These are phyloP conservation scores for Argyrosomus japonicus DNA, from an alignment of 2,113 vertebrate species.

Conservation along the genomic window DNA sequence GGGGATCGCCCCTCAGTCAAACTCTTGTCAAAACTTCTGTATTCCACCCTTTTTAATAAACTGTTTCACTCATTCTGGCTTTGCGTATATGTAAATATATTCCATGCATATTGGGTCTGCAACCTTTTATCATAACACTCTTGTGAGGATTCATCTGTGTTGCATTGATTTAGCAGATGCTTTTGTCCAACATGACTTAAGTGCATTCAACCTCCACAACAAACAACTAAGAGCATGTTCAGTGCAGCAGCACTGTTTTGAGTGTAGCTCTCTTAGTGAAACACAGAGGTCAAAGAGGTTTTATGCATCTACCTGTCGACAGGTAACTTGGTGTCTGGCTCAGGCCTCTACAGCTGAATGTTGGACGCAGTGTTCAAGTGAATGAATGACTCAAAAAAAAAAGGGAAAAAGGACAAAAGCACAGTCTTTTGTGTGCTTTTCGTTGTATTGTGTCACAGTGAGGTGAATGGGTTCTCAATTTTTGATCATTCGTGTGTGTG, in stretches of 20 bases:
- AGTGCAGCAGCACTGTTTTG: not conserved
- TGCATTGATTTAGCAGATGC: conserved; percentile 1
- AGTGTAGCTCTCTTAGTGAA: not conserved
- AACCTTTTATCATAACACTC: no score
- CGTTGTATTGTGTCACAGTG: not conserved
- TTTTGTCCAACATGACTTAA: conserved; percentile 9
- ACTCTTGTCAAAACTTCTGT: no score
- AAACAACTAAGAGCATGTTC: not conserved
- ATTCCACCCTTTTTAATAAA: no score
- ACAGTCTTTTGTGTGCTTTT: not conserved
- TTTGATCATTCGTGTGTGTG: not conserved
- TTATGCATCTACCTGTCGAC: not conserved
- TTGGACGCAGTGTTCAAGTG: not conserved
- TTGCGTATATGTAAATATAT: no score
- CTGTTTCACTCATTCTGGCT: no score
- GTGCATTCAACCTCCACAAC: conserved; percentile 11
- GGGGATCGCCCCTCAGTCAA: no score
- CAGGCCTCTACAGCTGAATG: not conserved
- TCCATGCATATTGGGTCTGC: no score
- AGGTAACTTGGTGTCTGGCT: not conserved
- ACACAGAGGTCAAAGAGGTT: not conserved
- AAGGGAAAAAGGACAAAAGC: conserved; percentile 4
- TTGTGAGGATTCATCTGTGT: not conserved
- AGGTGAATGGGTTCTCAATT: conserved; percentile 9
- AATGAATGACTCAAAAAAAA: not conserved